phyloP scores from a whole-genome alignment of 2,888 invertebrate species.

The Hyposoter dolosus region DNA sequence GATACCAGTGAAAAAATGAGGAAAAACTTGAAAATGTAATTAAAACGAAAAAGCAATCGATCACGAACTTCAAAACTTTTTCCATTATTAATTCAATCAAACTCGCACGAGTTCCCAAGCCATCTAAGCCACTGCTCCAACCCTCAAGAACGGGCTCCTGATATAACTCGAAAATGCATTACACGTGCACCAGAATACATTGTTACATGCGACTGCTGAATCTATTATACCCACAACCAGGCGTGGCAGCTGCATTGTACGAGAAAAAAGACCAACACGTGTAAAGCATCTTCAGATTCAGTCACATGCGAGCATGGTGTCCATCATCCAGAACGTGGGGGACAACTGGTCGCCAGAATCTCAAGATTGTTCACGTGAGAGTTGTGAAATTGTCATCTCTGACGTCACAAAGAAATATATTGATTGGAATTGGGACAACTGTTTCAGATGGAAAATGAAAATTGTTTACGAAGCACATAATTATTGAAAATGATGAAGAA shows the following conservation, averaged over 20 bases:
- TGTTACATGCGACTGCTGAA: not conserved
- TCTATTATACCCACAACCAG: not conserved
- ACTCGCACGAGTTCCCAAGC: not conserved
- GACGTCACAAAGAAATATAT: not conserved
- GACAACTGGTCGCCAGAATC: not conserved
- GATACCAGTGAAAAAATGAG: not conserved
- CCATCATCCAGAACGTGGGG: not conserved
- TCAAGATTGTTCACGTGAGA: not conserved
- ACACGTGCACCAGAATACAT: not conserved
- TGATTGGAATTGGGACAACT: not conserved
- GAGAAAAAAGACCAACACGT: conserved; percentile 30
- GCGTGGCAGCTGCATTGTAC: conserved; percentile 11
- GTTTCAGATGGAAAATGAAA: not conserved
- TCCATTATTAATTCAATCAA: not conserved
- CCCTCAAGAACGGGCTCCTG: not conserved
- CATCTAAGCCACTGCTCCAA: not conserved
- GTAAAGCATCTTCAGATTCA: conserved; percentile 11
- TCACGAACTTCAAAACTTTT: not conserved
- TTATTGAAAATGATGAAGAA: not conserved
- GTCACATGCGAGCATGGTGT: not conserved
- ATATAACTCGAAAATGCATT: not conserved
- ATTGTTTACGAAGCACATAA: not conserved
- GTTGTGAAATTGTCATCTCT: not conserved
- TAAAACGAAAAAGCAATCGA: not conserved
- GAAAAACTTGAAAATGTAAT: not conserved